Conservation (phyloP, 2,113 vertebrate genomes). For the Artemisiospiza belli region DNA sequence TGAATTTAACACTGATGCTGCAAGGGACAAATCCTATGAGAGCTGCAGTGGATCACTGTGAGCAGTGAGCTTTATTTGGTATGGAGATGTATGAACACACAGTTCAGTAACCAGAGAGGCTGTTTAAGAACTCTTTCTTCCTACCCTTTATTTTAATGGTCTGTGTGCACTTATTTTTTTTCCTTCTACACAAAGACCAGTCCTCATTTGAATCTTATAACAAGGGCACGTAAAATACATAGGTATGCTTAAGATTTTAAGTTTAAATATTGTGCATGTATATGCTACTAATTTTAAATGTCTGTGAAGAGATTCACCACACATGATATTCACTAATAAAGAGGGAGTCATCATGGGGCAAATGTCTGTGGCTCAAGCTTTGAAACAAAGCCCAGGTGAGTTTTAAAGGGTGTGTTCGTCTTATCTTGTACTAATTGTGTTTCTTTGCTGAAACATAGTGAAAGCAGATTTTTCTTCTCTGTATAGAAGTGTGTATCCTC, state of each 20-base stretch:
- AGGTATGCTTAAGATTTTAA: background rate
- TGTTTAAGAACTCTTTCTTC: background rate
- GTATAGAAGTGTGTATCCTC: background rate
- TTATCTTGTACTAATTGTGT: background rate
- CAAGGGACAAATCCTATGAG: background rate
- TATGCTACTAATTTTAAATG: background rate
- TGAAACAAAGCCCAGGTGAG: background rate
- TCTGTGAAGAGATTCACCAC: background rate
- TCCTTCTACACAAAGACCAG: background rate
- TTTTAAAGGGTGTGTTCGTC: background rate
- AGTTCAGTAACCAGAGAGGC: background rate
- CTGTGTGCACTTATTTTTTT: background rate
- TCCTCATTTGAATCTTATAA: background rate
- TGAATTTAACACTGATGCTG: constrained; percentile 33
- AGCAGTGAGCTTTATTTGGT: constrained; percentile 31
- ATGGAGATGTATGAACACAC: background rate
- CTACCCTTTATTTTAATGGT: background rate
- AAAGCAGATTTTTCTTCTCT: background rate
- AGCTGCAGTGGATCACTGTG: background rate
- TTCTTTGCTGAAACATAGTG: background rate
- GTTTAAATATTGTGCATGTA: background rate
- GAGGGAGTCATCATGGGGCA: background rate
- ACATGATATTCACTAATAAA: background rate
- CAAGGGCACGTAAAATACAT: background rate
- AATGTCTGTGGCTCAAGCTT: background rate